Evolutionary conservation across 92 coral and sea anemone genomes (phyloP), one percentile per base, ranked within the genome.

Genomic region (Zoanthus solanderi): DNA sequence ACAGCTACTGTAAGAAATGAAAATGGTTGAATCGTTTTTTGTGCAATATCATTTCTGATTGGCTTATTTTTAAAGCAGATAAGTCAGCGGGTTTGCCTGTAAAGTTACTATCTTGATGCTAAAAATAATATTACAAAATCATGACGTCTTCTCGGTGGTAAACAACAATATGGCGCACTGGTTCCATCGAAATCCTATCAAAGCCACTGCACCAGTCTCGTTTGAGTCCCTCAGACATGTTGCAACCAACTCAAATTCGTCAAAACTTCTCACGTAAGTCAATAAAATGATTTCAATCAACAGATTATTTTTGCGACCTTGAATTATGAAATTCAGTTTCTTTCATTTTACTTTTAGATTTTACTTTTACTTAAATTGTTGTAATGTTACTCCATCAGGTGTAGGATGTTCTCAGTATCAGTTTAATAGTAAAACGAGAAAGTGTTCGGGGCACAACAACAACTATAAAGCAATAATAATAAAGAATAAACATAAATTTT

Each of bases 101-200:
- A 76, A 28, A 45, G 28, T 88, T 16, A 78, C 48, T 58, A 17
- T 23, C 0, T 1, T 7, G 56, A 37, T 54, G 69, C 90, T 91
- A 89, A 87, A 93, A 91, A 94, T 93, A 94, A 92, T 2, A 75
- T 85, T 0, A 65, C 63, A 75, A 81, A 16, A 66, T 37, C 42
- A 37, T 52, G 80, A 28, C 67, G 68, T 69, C 29, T 32, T 69
- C 45, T 69, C 30, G 13, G 74, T 69, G 74, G 23, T 23, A 23
- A 23, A 23, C 23, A 23, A 23, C 23, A 29, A 75, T 12, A 95
- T 97, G 99, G 98, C 99, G 93, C 98, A 97, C 83, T 97, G 99
- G 99, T 97, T 97, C 92, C 99, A 97, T 78, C 90, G 99, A 88
- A 97, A 97, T 80, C 98, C 99, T 0, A 93, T 97, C 69, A 97